phyloP scores from a whole-genome alignment of 1,140 invertebrate genomes.

The Heterodera schachtii region DNA sequence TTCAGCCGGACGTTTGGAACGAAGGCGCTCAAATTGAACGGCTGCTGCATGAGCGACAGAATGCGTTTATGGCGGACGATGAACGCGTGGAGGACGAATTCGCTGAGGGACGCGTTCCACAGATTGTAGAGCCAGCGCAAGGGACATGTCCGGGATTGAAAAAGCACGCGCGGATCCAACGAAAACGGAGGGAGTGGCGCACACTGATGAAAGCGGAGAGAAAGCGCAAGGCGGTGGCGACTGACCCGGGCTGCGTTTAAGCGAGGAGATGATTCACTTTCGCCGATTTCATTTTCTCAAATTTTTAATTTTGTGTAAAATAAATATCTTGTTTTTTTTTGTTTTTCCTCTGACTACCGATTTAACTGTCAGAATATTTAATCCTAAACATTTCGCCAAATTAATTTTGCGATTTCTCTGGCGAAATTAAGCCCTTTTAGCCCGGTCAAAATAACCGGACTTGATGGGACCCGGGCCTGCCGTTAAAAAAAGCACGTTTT shows the following conservation, averaged over 20 bases:
- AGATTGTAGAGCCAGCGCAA: slow-evolving; percentile 7
- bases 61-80: slow-evolving; percentile 8
- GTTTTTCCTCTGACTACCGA: no score
- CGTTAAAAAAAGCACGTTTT: no score
- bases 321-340: no score
- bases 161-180: neutral
- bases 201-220: neutral
- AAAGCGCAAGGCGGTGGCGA: neutral
- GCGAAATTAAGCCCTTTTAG: no score
- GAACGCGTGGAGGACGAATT: slow-evolving; percentile 26
- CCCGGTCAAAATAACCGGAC: no score
- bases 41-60: slow-evolving; percentile 10
- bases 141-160: slow-evolving; percentile 6
- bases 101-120: slow-evolving; percentile 14
- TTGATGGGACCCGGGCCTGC: no score
- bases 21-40: slow-evolving; percentile 9
- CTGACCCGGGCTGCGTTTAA: neutral
- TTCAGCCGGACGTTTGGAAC: slow-evolving; percentile 24
- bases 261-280: no score
- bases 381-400: no score
- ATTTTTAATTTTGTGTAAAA: no score
- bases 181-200: neutral
- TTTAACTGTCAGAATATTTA: no score
- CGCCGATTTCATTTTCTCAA: no score
- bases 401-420: no score